These are phyloP conservation scores for Julus scandinavius DNA, from an alignment of 2,888 invertebrate species.

Conservation along the genomic window DNA sequence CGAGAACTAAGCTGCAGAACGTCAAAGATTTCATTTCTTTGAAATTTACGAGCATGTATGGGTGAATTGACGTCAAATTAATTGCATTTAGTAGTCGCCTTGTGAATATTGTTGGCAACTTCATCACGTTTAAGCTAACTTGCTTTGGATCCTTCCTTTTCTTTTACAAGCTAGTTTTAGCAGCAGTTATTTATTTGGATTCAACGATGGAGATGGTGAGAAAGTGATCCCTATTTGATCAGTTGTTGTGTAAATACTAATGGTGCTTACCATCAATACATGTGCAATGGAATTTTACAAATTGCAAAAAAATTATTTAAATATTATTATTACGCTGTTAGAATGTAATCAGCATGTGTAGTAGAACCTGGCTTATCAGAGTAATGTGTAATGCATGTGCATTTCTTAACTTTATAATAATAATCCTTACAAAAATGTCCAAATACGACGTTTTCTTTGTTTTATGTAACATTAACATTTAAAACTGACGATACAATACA, in stretches of 20 bases:
- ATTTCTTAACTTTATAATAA: no score
- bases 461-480: no score
- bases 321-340: not conserved
- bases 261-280: not conserved
- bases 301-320: not conserved
- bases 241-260: not conserved
- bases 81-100: not conserved
- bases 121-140: not conserved
- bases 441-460: no score
- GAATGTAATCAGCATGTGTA: not conserved
- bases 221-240: not conserved
- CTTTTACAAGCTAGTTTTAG: not conserved
- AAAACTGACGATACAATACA: no score
- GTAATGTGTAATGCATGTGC: no score
- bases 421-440: no score
- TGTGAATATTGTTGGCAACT: not conserved
- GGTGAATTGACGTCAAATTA: not conserved
- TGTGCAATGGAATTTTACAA: not conserved
- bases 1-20: slow-evolving; percentile 53
- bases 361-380: no score
- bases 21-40: slow-evolving; percentile 48
- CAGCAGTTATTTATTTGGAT: slow-evolving; percentile 15
- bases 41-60: slow-evolving; percentile 38
- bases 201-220: not conserved
- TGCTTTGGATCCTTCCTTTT: not conserved